Evolutionary conservation across 2,797 vertebrate species (phyloP), one percentile per base, ranked within the genome.

Genomic region (Enteromius thamalakanensis): DNA sequence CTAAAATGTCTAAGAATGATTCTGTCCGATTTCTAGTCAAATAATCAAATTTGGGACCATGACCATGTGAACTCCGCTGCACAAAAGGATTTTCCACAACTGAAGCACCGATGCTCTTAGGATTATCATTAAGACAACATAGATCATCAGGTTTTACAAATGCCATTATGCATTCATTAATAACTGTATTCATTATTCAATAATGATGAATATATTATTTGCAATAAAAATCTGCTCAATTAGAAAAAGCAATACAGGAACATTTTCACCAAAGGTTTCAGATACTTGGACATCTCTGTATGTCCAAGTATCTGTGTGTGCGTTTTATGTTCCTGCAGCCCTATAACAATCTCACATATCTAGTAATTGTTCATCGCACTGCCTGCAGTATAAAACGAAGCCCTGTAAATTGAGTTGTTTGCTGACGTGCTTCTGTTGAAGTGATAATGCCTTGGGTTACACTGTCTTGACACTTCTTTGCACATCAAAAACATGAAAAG

Each of bases 391-490:
- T n/a, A 34, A 67, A 77, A 51, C 34, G 6, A 51, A 34, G 42
- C 29, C 45, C 12, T 67, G 40, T 79, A 77, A 64, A 77, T 29
- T 67, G 29, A 79, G 76, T 79, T 67, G 76, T 64, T 77, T 77
- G 40, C 40, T 77, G 14, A 64, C 58, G 17, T 62, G 23, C 15
- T 47, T 76, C 21, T 76, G 74, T 76, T 76, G 53, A 76, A 42
- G 34, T 4, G 19, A 17, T 79, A 26, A 3, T 65, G 45, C 62
- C 58, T 65, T 10, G 45, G 76, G 76, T 51, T 37, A 67, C 76
- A 64, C 37, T 40, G 7, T 11, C 53, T 4, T 58, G 34, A 62
- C n/a, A 60, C 21, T 51, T 81, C 45, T 51, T 60, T 15, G 3
- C 68, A 60, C 53, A 45, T 72, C 68, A 51, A 26, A 65, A 49